phyloP scores from a whole-genome alignment of 2,888 invertebrate species.

The Brachypterus glaber region DNA sequence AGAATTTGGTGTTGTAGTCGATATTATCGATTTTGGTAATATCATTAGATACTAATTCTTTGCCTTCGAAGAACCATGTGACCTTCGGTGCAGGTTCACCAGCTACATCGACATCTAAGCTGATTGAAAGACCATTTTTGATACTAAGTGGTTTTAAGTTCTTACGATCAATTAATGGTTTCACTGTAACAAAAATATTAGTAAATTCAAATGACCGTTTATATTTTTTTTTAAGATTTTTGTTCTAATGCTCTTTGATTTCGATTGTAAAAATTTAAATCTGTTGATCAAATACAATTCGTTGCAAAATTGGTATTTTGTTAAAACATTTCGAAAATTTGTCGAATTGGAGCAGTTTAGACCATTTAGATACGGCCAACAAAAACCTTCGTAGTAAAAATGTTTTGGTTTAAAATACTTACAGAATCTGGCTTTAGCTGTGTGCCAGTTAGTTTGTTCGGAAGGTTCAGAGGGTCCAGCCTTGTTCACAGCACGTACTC shows the following conservation, averaged over 20 bases:
- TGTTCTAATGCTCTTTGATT: too few species aligned
- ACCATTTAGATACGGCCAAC: too few species aligned
- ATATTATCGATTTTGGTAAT: slow-evolving; percentile 66
- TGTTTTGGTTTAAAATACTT: slow-evolving; percentile 41
- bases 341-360: too few species aligned
- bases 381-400: too few species aligned
- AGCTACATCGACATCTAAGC: slow-evolving; percentile 77
- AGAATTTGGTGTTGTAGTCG: slow-evolving; percentile 86
- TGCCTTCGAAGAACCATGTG: slow-evolving; percentile 76
- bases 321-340: too few species aligned
- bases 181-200: slow-evolving; percentile 51
- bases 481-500: slow-evolving; percentile 89
- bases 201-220: too few species aligned
- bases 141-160: slow-evolving; percentile 75
- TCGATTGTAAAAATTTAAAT: too few species aligned
- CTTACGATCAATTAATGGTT: slow-evolving; percentile 87
- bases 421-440: slow-evolving; percentile 81
- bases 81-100: slow-evolving; percentile 92
- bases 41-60: slow-evolving; percentile 52
- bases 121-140: slow-evolving; percentile 81
- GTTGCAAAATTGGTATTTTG: too few species aligned
- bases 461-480: slow-evolving; percentile 89
- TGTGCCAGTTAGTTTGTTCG: slow-evolving; percentile 85
- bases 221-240: too few species aligned
- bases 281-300: too few species aligned